phyloP scores from a whole-genome alignment of 2,888 invertebrate species.

The Macrostomum cliftonense region DNA sequence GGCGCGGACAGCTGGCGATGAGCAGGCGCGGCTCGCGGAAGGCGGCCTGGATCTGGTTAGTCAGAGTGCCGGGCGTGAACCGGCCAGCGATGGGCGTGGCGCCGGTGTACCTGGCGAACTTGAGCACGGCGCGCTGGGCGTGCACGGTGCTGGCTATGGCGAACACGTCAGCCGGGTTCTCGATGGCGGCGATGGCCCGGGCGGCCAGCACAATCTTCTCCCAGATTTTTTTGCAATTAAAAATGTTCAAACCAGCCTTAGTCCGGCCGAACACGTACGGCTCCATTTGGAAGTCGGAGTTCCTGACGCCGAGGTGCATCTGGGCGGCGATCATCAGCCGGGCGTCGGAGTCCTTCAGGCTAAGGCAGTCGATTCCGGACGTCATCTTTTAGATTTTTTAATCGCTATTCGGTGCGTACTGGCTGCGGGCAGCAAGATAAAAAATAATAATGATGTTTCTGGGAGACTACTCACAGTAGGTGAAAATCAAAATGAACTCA shows the following conservation, averaged over 20 bases:
- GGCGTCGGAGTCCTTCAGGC: conserved; percentile 85
- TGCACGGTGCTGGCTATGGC: conserved; percentile 84
- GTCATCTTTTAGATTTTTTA: too few relatives aligned
- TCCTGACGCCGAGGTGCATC: conserved; percentile 79
- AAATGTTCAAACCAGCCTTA: conserved; percentile 59
- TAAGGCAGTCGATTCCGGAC: too few relatives aligned
- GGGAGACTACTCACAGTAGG: too few relatives aligned
- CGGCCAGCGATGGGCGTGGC: conserved; percentile 95
- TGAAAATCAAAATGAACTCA: too few relatives aligned
- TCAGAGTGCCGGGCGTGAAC: conserved; percentile 95
- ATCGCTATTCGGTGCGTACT: too few relatives aligned
- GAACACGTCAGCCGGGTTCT: conserved; percentile 88
- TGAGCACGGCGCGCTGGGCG: conserved; percentile 89
- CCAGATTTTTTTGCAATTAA: conserved; percentile 91
- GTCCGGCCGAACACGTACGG: conserved; percentile 53
- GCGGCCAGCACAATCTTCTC: conserved; percentile 91
- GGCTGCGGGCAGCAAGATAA: too few relatives aligned
- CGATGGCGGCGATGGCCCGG: conserved; percentile 88
- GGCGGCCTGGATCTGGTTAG: conserved; percentile 66
- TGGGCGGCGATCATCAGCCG: conserved; percentile 88
- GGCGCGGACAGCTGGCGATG: conserved; percentile 79
- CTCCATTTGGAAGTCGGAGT: conserved; percentile 89
- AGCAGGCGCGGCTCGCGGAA: conserved; percentile 92
- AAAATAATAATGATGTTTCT: too few relatives aligned
- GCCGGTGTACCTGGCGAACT: conserved; percentile 92